Conservation (phyloP, 2,888 invertebrate genomes). For the Lithophane leautieri region DNA sequence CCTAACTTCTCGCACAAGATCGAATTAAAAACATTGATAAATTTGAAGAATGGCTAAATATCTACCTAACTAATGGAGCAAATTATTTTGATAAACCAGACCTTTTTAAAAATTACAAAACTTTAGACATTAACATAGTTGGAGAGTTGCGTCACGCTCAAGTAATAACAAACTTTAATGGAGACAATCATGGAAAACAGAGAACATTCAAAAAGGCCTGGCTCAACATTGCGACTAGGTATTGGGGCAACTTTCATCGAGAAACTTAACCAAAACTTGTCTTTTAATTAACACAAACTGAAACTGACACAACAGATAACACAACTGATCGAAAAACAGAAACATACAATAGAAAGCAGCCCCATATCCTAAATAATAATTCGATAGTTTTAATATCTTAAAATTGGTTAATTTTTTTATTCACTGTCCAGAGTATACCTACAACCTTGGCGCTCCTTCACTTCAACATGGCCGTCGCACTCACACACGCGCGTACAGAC, state of each 20-base stretch:
- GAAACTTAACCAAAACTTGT: conserved; percentile 80
- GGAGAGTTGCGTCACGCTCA: conserved; percentile 60
- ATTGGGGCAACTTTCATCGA: conserved; percentile 84
- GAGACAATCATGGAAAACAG: conserved; percentile 65
- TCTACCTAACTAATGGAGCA: conserved; percentile 90
- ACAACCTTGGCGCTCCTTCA: conserved; percentile 88
- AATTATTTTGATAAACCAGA: conserved; percentile 84
- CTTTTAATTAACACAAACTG: conserved; percentile 73
- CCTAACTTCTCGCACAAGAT: conserved; percentile 79
- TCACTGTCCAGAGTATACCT: conserved; percentile 83
- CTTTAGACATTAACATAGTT: conserved; percentile 65
- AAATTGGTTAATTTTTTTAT: conserved; percentile 88
- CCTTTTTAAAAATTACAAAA: conserved; percentile 78
- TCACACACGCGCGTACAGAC: conserved; percentile 83
- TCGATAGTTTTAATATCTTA: conserved; percentile 84
- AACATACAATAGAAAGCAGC: conserved; percentile 82
- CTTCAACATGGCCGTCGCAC: conserved; percentile 88
- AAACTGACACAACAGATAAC: conserved; percentile 71
- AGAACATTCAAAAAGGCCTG: conserved; percentile 80
- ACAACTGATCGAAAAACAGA: conserved; percentile 76
- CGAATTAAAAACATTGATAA: conserved; percentile 83
- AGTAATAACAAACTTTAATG: conserved; percentile 69
- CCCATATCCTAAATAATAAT: conserved; percentile 87
- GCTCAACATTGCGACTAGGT: conserved; percentile 86
- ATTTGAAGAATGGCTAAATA: conserved; percentile 89